phyloP scores from a whole-genome alignment of 2,113 vertebrate genomes.

The Solea solea region DNA sequence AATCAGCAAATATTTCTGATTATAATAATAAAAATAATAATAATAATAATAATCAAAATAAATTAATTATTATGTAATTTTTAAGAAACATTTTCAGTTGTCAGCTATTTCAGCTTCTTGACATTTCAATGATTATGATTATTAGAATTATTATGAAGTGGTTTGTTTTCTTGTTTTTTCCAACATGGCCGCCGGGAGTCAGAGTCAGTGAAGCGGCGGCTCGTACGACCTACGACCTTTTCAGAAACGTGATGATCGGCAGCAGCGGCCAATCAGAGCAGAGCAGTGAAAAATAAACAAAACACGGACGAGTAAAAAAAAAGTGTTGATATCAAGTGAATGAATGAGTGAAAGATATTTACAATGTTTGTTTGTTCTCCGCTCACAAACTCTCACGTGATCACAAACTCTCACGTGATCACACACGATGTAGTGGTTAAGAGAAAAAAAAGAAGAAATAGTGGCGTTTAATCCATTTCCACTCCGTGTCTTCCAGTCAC shows the following conservation, averaged over 20 bases:
- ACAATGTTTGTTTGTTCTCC: constrained; percentile 38
- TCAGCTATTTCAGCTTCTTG: too few relatives aligned
- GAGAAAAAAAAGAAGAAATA: constrained; percentile 4
- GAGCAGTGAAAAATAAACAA: constrained; percentile 38
- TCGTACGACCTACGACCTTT: neutral
- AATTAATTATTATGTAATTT: too few relatives aligned
- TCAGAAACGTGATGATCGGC: constrained; percentile 8
- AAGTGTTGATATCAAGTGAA: constrained; percentile 5
- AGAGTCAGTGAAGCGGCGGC: neutral
- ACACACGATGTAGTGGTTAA: constrained; percentile 46
- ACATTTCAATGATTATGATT: too few relatives aligned
- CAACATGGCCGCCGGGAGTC: constrained; percentile 30
- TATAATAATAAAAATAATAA: too few relatives aligned
- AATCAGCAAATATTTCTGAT: too few relatives aligned
- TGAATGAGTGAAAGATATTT: constrained; percentile 50
- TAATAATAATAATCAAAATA: too few relatives aligned
- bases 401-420: constrained; percentile 3
- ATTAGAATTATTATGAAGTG: too few relatives aligned
- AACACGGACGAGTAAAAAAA: constrained; percentile 19
- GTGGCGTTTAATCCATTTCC: constrained; percentile 30
- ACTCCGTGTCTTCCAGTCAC: too few relatives aligned
- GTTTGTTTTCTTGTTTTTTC: constrained; percentile 6
- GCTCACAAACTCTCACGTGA: neutral
- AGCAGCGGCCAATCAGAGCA: constrained; percentile 63
- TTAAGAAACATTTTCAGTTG: too few relatives aligned